These are phyloP conservation scores for Zaprionus vittiger DNA, from an alignment of 1,140 invertebrate species.

Conservation along the genomic window DNA sequence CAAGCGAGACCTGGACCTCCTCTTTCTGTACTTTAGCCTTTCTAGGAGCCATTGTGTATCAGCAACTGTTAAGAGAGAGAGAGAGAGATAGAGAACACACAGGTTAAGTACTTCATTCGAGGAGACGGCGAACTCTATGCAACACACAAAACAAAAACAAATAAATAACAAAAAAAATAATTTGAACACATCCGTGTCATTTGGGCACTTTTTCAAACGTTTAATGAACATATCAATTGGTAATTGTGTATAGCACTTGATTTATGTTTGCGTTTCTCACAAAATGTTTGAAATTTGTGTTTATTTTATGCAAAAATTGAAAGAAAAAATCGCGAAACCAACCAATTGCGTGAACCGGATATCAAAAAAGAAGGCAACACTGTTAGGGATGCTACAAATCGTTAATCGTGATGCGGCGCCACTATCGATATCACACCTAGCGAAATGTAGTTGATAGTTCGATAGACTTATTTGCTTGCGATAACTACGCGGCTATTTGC, in stretches of 20 bases:
- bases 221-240: neutral
- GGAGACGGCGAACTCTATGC: slow-evolving; percentile 11
- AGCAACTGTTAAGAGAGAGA: slow-evolving; percentile 45
- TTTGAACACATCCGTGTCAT: slow-evolving; percentile 28
- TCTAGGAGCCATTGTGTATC: slow-evolving; percentile 94
- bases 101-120: slow-evolving; percentile 2
- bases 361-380: slow-evolving; percentile 73
- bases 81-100: slow-evolving; percentile 14
- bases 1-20: slow-evolving; percentile 97
- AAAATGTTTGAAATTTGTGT: neutral
- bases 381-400: slow-evolving; percentile 22
- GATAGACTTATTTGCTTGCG: neutral
- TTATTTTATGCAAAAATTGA: slow-evolving; percentile 46
- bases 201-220: slow-evolving; percentile 18
- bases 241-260: slow-evolving; percentile 6
- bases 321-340: slow-evolving; percentile 50
- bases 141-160: slow-evolving; percentile 50
- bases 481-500: neutral
- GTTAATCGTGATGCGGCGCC: neutral
- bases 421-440: slow-evolving; percentile 14
- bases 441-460: slow-evolving; percentile 3
- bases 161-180: slow-evolving; percentile 54
- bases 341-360: slow-evolving; percentile 82
- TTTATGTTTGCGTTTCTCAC: slow-evolving; percentile 18
- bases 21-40: slow-evolving; percentile 99